phyloP scores from a whole-genome alignment of 2,888 invertebrate species.

The Scaptomyza flava region DNA sequence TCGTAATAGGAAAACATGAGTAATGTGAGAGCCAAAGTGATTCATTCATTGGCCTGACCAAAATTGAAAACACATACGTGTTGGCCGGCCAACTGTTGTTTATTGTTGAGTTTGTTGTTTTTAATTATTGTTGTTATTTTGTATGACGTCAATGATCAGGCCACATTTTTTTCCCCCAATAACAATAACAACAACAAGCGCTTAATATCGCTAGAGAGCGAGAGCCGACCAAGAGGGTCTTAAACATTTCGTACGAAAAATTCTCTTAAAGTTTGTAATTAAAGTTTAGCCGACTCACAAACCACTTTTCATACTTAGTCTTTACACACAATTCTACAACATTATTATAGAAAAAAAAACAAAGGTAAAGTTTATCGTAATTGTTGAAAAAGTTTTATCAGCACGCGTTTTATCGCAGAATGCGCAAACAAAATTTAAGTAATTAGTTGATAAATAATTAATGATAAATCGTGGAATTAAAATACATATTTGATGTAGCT shows the following conservation, averaged over 20 bases:
- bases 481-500: not conserved
- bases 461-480: constrained; percentile 5
- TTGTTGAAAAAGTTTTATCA: constrained; percentile 52
- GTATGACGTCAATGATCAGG: constrained; percentile 71
- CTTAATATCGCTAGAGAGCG: not conserved
- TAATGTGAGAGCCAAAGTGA: constrained; percentile 18
- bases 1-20: constrained; percentile 10
- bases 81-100: constrained; percentile 48
- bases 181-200: constrained; percentile 22
- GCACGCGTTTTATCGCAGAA: constrained; percentile 34
- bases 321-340: constrained; percentile 33
- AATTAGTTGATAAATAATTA: constrained; percentile 55
- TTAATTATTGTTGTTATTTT: constrained; percentile 34
- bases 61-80: constrained; percentile 19
- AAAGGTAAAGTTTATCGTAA: constrained; percentile 47
- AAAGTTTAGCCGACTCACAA: constrained; percentile 9
- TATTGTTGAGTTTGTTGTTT: constrained; percentile 24
- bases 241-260: not conserved
- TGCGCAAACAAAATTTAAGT: constrained; percentile 32
- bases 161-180: constrained; percentile 59
- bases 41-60: constrained; percentile 22
- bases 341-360: constrained; percentile 3
- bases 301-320: constrained; percentile 5
- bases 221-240: constrained; percentile 37
- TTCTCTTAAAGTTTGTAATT: constrained; percentile 50